Evolutionary conservation across 2,888 invertebrate species (phyloP).

Genomic region (Ctenicera cuprea): DNA sequence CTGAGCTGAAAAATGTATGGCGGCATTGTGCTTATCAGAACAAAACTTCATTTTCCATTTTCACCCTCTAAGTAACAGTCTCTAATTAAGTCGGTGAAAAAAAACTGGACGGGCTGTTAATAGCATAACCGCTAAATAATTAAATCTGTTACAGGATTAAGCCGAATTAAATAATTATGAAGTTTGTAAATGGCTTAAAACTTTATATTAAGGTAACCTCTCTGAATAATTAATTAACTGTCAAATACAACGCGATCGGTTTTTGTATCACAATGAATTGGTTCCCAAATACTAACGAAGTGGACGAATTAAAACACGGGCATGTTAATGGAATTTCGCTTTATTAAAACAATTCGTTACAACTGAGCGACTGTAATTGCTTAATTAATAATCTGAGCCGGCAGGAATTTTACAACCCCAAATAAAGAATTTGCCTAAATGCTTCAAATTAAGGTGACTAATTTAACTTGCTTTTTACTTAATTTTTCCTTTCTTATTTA

Average conservation of each 20-base stretch:
- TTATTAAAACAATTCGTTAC: background rate
- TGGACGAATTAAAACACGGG: background rate
- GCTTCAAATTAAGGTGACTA: too few species aligned
- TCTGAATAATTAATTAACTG: conserved; percentile 26
- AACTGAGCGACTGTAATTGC: background rate
- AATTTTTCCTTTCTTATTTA: too few species aligned
- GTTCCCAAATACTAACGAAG: background rate
- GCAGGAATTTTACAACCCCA: too few species aligned
- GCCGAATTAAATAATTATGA: conserved; percentile 1
- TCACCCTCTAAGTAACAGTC: background rate
- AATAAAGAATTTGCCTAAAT: too few species aligned
- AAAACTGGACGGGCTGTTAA: background rate
- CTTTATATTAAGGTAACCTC: conserved; percentile 6
- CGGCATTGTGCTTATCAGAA: background rate
- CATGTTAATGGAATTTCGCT: background rate
- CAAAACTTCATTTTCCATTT: background rate
- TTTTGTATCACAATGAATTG: conserved; percentile 5
- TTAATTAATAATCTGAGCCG: too few species aligned
- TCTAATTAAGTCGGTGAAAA: background rate
- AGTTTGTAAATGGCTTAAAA: too few species aligned
- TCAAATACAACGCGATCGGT: background rate
- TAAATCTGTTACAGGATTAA: background rate
- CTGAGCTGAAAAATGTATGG: background rate
- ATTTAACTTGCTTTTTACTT: too few species aligned
- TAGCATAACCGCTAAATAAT: conserved; percentile 6